Evolutionary conservation across 2,888 invertebrate genomes (phyloP).

Genomic region (Pristionchus fissidentatus): DNA sequence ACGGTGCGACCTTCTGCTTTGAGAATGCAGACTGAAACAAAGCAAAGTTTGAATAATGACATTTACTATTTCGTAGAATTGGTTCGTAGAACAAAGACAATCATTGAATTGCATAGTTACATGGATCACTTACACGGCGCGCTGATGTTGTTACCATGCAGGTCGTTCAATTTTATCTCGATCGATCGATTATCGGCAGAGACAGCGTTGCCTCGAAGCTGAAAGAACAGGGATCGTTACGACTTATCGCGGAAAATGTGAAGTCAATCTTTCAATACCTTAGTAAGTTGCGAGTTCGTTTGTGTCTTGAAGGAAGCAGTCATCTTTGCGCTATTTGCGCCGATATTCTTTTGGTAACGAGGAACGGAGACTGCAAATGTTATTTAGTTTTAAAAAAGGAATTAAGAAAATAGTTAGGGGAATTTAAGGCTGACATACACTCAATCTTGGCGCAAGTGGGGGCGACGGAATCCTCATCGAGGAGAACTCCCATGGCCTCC

Average conservation of each 20-base stretch:
- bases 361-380: slow-evolving; percentile 56
- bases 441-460: slow-evolving; percentile 44
- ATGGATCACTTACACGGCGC: slow-evolving; percentile 55
- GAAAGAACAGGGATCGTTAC: neutral
- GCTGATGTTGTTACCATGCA: slow-evolving; percentile 56
- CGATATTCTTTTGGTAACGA: slow-evolving; percentile 51
- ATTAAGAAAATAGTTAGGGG: neutral
- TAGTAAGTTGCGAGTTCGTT: neutral
- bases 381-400: neutral
- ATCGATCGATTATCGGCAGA: slow-evolving; percentile 55
- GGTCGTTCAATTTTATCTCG: slow-evolving; percentile 54
- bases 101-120: neutral
- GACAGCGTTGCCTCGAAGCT: slow-evolving; percentile 59
- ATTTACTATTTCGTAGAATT: too few species aligned
- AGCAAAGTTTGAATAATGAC: too few species aligned
- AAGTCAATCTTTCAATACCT: too few species aligned
- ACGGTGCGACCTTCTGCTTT: slow-evolving; percentile 42
- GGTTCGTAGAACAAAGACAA: neutral
- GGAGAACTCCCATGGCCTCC: neutral
- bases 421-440: slow-evolving; percentile 2
- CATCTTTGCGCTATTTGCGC: slow-evolving; percentile 56
- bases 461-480: slow-evolving; percentile 31
- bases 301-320: slow-evolving; percentile 55
- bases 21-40: slow-evolving; percentile 51
- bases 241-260: too few species aligned